These are phyloP conservation scores for Hemibagrus guttatus DNA, from an alignment of 2,797 vertebrate species.

Conservation along the genomic window DNA sequence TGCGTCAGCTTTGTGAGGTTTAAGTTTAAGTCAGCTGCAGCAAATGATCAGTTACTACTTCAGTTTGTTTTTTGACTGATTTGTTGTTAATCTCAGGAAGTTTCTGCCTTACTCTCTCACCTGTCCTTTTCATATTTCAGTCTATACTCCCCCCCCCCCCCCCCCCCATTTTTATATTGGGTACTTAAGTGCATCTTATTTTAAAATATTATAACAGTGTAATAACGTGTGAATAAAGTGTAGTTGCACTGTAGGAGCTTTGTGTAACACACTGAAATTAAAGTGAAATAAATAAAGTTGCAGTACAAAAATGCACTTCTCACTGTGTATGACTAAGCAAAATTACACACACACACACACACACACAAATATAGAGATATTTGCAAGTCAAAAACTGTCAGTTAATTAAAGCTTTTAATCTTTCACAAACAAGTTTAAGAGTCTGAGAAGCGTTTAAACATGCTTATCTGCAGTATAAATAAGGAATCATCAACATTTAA, in stretches of 20 bases:
- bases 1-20: neutral
- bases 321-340: neutral
- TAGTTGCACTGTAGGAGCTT: neutral
- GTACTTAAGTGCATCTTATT: neutral
- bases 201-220: neutral
- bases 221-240: neutral
- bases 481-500: neutral
- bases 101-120: neutral
- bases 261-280: neutral
- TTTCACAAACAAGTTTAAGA: neutral
- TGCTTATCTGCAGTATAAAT: neutral
- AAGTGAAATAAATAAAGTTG: neutral
- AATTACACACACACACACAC: neutral
- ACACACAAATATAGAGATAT: neutral
- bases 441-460: neutral
- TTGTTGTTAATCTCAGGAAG: neutral
- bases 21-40: neutral
- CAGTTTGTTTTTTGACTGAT: neutral
- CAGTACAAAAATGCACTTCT: neutral
- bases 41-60: neutral
- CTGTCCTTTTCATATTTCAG: neutral
- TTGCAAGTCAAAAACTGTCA: conserved; percentile 25
- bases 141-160: neutral
- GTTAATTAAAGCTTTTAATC: conserved; percentile 8
- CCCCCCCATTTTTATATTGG: neutral